Percentiles rank a stretch among this genome's conserved stretches.
Conservation (phyloP, 2,113 vertebrate genomes). For the Megaptera novaeangliae region DNA sequence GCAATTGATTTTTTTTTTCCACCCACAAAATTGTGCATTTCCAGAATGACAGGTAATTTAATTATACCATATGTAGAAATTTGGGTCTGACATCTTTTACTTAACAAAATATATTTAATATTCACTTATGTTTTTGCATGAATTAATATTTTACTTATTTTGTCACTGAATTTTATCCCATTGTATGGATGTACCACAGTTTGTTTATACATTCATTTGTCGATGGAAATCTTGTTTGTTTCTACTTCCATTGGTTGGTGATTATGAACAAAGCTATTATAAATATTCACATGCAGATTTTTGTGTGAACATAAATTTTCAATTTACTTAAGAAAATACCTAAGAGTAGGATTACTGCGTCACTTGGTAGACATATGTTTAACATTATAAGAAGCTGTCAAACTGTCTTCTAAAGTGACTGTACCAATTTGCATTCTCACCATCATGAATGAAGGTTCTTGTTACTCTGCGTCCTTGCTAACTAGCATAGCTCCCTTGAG, state of each 20-base stretch:
- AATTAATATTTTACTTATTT: neutral
- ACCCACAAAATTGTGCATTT: neutral
- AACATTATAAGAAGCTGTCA: neutral
- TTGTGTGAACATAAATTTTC: neutral
- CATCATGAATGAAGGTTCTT: neutral
- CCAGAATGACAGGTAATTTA: neutral
- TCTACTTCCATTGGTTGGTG: neutral
- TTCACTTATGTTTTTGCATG: neutral
- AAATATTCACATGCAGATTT: neutral
- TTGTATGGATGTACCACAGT: neutral
- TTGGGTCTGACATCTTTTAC: neutral
- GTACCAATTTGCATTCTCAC: neutral
- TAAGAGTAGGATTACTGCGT: neutral
- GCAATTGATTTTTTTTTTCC: neutral
- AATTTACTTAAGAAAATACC: neutral
- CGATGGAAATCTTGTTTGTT: neutral
- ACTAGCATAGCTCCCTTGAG: neutral
- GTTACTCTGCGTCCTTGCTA: neutral
- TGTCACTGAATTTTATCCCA: slow-evolving; percentile 1
- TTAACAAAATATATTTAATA: neutral
- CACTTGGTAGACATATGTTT: neutral
- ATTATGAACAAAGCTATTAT: neutral
- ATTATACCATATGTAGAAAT: neutral
- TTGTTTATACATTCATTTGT: neutral
- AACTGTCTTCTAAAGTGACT: neutral